Conservation (phyloP, 2,113 vertebrate genomes). For the Tachycineta bicolor region DNA sequence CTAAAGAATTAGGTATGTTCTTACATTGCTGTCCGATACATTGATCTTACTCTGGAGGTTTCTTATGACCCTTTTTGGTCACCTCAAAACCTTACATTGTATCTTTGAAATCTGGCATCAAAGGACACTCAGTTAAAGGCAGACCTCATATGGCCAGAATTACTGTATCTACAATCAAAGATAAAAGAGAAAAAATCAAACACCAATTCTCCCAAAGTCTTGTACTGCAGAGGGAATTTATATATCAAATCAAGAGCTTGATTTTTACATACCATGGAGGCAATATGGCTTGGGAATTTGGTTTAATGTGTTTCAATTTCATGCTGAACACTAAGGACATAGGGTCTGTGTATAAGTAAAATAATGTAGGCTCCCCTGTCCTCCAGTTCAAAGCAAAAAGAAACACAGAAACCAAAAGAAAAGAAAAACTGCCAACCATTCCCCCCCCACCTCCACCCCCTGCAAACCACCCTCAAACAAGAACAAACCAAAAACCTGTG, state of each 20-base stretch:
- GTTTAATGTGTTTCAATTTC: not conserved
- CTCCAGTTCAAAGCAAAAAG: not conserved
- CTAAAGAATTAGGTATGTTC: not conserved
- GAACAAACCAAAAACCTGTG: not conserved
- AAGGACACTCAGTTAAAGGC: conserved; percentile 49
- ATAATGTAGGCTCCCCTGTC: not conserved
- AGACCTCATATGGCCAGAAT: not conserved
- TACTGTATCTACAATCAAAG: conserved; percentile 20
- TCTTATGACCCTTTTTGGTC: not conserved
- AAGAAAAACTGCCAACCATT: not conserved
- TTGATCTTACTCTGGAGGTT: not conserved
- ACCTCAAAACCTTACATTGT: not conserved
- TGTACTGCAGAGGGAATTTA: not conserved
- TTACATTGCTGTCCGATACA: not conserved
- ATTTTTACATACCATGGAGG: not conserved
- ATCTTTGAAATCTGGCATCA: conserved; percentile 47
- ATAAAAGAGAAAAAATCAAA: conserved; percentile 54
- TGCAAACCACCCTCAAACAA: not conserved
- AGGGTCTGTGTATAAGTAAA: not conserved
- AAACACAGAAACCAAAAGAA: not conserved
- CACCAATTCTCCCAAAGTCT: not conserved
- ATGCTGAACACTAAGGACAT: not conserved
- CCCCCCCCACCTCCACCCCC: not conserved
- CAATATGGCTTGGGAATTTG: not conserved
- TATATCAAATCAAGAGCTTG: not conserved